Evolutionary conservation across 2,113 vertebrate species (phyloP).

Genomic region (Elaphurus davidianus): DNA sequence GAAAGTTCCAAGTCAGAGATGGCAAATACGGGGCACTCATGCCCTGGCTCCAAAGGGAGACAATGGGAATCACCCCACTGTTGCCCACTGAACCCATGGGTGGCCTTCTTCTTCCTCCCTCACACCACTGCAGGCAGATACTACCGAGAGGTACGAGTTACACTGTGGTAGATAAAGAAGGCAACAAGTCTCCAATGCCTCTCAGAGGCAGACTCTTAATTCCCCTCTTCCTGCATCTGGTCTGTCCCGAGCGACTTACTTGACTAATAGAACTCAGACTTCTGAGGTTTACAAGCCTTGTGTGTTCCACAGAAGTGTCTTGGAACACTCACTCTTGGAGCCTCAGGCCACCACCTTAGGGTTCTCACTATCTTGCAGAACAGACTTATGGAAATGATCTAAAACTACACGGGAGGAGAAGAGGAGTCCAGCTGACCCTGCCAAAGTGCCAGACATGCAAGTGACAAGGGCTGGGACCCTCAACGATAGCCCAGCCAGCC

Average conservation of each 20-base stretch:
- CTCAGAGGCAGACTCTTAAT: not conserved
- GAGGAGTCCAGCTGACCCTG: not conserved
- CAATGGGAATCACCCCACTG: not conserved
- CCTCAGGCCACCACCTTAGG: not conserved
- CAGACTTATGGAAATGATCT: not conserved
- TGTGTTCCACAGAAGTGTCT: not conserved
- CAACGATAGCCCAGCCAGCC: not conserved
- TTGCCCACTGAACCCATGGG: not conserved
- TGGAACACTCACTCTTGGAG: not conserved
- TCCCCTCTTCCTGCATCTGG: not conserved
- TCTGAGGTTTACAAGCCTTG: not conserved
- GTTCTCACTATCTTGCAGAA: not conserved
- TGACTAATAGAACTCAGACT: not conserved
- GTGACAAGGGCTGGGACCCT: not conserved
- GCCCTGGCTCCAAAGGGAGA: fast-evolving
- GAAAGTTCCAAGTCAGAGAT: not conserved
- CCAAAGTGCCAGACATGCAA: not conserved
- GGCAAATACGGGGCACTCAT: not conserved
- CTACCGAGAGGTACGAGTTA: not conserved
- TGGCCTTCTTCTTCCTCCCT: not conserved
- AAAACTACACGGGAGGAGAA: not conserved
- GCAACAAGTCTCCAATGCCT: not conserved
- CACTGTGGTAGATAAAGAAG: not conserved
- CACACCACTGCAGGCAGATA: not conserved
- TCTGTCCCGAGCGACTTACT: not conserved